phyloP scores from a whole-genome alignment of 2,797 vertebrate genomes.

The Schizopygopsis malacanthus region DNA sequence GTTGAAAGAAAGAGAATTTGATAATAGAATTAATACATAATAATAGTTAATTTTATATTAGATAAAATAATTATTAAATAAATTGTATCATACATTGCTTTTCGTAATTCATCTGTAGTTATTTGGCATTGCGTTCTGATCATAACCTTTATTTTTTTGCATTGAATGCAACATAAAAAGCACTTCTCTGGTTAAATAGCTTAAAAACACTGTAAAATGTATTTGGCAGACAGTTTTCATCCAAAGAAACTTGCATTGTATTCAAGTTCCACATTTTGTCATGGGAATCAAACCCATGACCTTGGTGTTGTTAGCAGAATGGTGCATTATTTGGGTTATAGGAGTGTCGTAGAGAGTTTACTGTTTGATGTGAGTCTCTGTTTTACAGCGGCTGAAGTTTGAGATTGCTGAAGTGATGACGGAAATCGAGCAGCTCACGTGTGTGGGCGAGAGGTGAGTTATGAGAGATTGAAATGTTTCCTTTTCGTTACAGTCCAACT shows the following conservation, averaged over 20 bases:
- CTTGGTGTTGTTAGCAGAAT: neutral
- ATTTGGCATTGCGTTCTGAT: neutral
- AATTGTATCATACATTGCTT: neutral
- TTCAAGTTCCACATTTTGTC: neutral
- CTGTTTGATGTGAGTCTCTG: conserved; percentile 25
- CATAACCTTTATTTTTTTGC: neutral
- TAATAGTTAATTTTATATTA: too few species aligned
- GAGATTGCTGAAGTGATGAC: conserved; percentile 99
- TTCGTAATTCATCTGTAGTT: neutral
- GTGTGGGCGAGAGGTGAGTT: conserved; percentile 92
- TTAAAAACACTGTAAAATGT: neutral
- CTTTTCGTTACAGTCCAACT: conserved; percentile 22
- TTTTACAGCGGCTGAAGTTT: conserved; percentile 91
- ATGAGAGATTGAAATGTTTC: neutral
- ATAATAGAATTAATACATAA: neutral
- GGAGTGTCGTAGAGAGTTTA: neutral
- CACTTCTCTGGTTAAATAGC: neutral
- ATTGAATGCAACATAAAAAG: neutral
- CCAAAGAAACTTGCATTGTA: neutral
- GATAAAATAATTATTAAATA: neutral
- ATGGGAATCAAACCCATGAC: neutral
- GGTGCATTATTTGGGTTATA: neutral
- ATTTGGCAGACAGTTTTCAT: neutral
- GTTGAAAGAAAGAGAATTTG: neutral
- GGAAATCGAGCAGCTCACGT: conserved; percentile 96